Evolutionary conservation across 2,113 vertebrate genomes (phyloP), one percentile per base, ranked within the genome.

Genomic region (Phyllopteryx taeniolatus): DNA sequence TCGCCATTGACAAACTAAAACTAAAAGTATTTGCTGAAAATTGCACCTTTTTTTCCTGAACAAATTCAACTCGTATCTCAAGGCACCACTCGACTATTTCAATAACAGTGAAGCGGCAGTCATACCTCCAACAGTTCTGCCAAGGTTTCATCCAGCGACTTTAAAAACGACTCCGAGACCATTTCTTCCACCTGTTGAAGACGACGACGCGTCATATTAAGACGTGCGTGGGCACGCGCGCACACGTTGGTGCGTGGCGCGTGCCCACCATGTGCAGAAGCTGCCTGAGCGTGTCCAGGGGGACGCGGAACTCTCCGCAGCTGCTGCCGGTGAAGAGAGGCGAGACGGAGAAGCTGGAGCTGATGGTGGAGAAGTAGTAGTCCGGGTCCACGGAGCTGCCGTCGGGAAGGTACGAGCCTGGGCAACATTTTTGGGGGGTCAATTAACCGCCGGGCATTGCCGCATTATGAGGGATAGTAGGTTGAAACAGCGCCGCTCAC

Each of bases 271-370:
- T 95, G 80, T 91, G 90, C n/a, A 99, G 89, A 35, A 98, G 95
- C 73, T 95, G 95, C 11, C 87, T 89, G 15, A 99, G 94, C 88
- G 93, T 93, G 66, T 97, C 96, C 76, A 96, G 87, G 0, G 97
- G 96, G 51, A 98, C 91, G 8, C 88, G 92, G 74, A 97, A 97
- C 80, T 96, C 97, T 68, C 95, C 95, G 20, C 87, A 92, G 86
- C 91, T 95, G 86, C 94, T 83, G 1, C 96, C 97, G 1, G 94
- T 97, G 88, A 98, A 98, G 5, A 99, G 94, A 12, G 96, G 98
- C 1, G 97, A 98, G 53, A 98, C 93, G 0, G 97, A 98, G 87
- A 99, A 99, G 79, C 98, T 99, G 83, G 98, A 98, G 80, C 95
- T 99, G 88, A 98, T 94, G 31, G 94, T 97, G 82, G 93, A 95